Evolutionary conservation across 2,113 vertebrate species (phyloP).

Genomic region (Tetrao urogallus): DNA sequence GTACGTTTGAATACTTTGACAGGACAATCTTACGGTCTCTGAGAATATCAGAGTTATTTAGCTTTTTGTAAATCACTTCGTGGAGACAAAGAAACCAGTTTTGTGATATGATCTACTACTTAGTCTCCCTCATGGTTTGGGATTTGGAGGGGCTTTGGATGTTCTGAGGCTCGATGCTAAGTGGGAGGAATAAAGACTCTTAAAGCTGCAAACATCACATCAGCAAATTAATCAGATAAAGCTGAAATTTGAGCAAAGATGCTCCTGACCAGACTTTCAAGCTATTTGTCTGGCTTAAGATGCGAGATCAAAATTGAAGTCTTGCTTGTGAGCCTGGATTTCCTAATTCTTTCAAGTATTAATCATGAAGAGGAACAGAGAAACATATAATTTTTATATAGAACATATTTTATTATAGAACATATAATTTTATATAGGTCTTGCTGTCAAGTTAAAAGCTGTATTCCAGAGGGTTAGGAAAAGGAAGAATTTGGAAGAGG

Average conservation of each 20-base stretch:
- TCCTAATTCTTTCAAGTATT: background rate
- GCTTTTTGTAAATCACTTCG: background rate
- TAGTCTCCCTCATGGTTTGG: background rate
- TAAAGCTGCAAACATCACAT: background rate
- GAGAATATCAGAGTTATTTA: background rate
- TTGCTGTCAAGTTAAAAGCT: background rate
- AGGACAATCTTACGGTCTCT: background rate
- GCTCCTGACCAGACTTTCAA: background rate
- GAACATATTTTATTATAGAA: no score
- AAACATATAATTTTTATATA: background rate
- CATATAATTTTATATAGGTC: background rate
- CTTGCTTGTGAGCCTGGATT: background rate
- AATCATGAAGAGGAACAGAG: background rate
- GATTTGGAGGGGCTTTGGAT: background rate
- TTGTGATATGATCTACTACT: background rate
- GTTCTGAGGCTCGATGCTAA: background rate
- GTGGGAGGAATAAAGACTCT: background rate
- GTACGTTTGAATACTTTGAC: background rate
- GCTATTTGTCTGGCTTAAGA: background rate
- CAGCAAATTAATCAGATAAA: background rate
- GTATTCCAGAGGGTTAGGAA: background rate
- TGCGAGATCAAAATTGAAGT: background rate
- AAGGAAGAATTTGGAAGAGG: background rate
- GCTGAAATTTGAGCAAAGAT: background rate
- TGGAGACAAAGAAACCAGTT: background rate